These are phyloP conservation scores for Microcebus tavaratra DNA, from an alignment of 2,113 vertebrate species.

Conservation along the genomic window DNA sequence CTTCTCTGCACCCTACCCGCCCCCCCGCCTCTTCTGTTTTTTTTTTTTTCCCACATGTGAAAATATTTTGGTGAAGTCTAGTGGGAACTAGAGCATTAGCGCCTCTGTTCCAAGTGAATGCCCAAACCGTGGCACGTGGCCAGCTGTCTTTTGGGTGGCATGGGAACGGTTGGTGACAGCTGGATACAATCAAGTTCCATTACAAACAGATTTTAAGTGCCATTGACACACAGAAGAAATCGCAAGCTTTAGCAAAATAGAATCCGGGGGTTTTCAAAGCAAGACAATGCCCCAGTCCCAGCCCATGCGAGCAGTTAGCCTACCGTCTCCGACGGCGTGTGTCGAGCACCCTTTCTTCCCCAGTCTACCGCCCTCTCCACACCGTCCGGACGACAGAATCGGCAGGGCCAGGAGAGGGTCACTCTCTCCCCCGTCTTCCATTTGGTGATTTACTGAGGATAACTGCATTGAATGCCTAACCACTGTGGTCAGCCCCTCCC, in stretches of 20 bases:
- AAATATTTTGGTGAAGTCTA: neutral
- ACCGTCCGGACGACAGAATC: neutral
- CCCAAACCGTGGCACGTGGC: neutral
- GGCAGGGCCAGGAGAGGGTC: neutral
- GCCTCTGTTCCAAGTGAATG: neutral
- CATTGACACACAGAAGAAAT: slow-evolving; percentile 32
- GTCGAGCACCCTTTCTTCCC: neutral
- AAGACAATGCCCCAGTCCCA: neutral
- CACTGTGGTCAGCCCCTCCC: too few relatives aligned
- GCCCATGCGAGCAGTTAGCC: neutral
- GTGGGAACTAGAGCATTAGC: neutral
- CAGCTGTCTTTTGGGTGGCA: slow-evolving; percentile 46
- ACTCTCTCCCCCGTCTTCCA: neutral
- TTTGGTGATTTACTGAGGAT: neutral
- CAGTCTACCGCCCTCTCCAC: rapidly evolving
- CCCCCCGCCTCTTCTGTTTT: too few relatives aligned
- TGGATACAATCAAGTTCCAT: slow-evolving; percentile 66
- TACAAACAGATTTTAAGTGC: slow-evolving; percentile 50
- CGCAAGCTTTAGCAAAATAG: slow-evolving; percentile 52
- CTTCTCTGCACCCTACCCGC: neutral
- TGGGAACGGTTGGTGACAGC: slow-evolving; percentile 59
- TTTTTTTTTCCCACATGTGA: neutral
- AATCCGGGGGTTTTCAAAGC: slow-evolving; percentile 55
- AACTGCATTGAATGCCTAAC: neutral
- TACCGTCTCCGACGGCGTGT: rapidly evolving